Percentiles rank a stretch among this genome's conserved stretches.
These are phyloP conservation scores for Nomada ruficornis DNA, from an alignment of 2,888 invertebrate species.

Conservation along the genomic window DNA sequence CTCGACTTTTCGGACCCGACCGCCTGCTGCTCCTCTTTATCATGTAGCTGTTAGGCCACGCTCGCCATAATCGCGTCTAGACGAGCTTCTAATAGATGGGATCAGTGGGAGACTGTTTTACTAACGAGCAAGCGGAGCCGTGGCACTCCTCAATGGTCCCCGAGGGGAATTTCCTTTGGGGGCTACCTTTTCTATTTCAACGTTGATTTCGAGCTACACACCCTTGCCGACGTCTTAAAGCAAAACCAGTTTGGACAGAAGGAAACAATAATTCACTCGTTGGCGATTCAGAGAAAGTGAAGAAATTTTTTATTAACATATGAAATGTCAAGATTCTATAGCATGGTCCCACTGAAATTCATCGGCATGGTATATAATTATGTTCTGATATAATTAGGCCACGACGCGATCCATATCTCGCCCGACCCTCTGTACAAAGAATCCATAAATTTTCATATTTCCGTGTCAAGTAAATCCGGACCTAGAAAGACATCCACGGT, in stretches of 20 bases:
- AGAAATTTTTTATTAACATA: no score
- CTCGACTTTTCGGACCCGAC: conserved; percentile 51
- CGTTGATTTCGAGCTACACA: conserved; percentile 2
- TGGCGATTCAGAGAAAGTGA: conserved; percentile 3
- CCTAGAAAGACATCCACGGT: neutral
- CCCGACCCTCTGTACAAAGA: neutral
- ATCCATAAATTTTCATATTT: conserved; percentile 7
- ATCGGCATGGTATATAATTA: no score
- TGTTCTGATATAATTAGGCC: neutral
- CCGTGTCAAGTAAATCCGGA: conserved; percentile 22
- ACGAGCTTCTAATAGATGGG: conserved; percentile 58
- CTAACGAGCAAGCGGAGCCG: conserved; percentile 53
- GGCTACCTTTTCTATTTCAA: neutral
- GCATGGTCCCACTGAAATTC: no score
- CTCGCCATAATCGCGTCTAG: conserved; percentile 46
- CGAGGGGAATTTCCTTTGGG: conserved; percentile 19
- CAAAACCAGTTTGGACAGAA: conserved; percentile 44
- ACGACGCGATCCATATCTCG: neutral
- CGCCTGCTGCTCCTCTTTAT: conserved; percentile 32
- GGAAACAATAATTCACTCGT: neutral
- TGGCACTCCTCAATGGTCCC: conserved; percentile 37
- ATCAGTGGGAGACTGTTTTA: conserved; percentile 47
- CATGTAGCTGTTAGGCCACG: conserved; percentile 23
- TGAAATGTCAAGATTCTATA: no score
- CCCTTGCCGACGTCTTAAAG: conserved; percentile 47